These are phyloP conservation scores for Kryphioiulus occultus DNA, from an alignment of 2,888 invertebrate genomes.

Conservation along the genomic window DNA sequence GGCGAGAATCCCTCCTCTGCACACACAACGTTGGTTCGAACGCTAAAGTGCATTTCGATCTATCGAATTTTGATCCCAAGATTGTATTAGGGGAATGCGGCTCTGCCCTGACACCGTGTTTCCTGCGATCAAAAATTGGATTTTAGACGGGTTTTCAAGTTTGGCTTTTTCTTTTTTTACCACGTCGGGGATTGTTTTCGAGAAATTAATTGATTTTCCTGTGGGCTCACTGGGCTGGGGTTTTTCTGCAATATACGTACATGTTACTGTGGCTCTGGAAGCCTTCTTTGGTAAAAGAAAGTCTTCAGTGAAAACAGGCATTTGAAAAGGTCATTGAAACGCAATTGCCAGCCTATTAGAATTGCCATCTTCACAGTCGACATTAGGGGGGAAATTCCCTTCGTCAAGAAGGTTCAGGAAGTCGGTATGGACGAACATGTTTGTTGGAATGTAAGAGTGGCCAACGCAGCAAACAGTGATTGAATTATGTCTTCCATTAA, in stretches of 20 bases:
- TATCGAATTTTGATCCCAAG: constrained; percentile 29
- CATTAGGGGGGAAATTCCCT: too few relatives aligned
- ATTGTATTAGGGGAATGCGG: constrained; percentile 20
- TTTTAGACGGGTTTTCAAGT: not conserved
- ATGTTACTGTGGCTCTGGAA: not conserved
- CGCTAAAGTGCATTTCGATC: constrained; percentile 29
- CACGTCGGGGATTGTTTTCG: constrained; percentile 37
- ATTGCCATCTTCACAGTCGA: too few relatives aligned
- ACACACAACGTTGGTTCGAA: not conserved
- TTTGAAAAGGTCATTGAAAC: not conserved
- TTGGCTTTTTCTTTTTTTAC: constrained; percentile 11
- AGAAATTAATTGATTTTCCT: constrained; percentile 27
- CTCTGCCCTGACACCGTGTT: constrained; percentile 15
- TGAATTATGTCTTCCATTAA: too few relatives aligned
- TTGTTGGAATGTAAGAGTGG: too few relatives aligned
- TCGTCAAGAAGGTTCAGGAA: too few relatives aligned
- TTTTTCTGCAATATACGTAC: too few relatives aligned
- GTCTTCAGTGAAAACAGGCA: not conserved
- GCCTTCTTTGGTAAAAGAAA: not conserved
- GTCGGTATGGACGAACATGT: too few relatives aligned
- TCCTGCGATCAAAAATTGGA: constrained; percentile 36
- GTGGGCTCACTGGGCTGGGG: not conserved
- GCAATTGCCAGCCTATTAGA: not conserved
- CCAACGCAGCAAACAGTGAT: too few relatives aligned
- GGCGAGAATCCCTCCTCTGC: constrained; percentile 20